Conservation (phyloP, 2,888 invertebrate genomes). For the Ametastegia equiseti region DNA sequence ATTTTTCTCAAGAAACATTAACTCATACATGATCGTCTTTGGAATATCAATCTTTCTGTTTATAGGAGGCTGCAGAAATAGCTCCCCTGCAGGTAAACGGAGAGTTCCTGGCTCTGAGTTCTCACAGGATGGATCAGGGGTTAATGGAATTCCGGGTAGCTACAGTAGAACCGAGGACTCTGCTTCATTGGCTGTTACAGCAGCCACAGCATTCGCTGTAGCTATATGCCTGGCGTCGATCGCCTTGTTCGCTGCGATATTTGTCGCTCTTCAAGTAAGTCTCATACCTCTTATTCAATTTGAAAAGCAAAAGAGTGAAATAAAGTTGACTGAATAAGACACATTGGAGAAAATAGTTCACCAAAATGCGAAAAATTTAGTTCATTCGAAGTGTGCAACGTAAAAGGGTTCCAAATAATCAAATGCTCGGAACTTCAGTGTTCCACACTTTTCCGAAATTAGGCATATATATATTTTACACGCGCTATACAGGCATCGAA, state of each 20-base stretch:
- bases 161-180: slow-evolving; percentile 59
- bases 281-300: neutral
- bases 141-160: slow-evolving; percentile 59
- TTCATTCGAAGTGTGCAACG: too few relatives aligned
- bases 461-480: too few relatives aligned
- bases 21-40: neutral
- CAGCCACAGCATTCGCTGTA: slow-evolving; percentile 83
- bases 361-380: too few relatives aligned
- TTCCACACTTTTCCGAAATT: too few relatives aligned
- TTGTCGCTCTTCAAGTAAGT: slow-evolving; percentile 85
- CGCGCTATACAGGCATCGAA: too few relatives aligned
- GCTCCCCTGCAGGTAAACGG: slow-evolving; percentile 86
- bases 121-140: slow-evolving; percentile 61
- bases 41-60: neutral
- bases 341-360: too few relatives aligned
- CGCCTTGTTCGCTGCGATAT: slow-evolving; percentile 84
- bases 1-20: neutral
- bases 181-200: slow-evolving; percentile 78
- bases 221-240: slow-evolving; percentile 84
- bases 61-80: slow-evolving; percentile 85
- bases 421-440: too few relatives aligned
- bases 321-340: too few relatives aligned
- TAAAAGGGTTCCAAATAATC: too few relatives aligned
- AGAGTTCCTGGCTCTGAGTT: slow-evolving; percentile 81
- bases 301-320: too few relatives aligned